Conservation (phyloP, 1,140 invertebrate genomes). For the Hydropsyche tenuis region DNA sequence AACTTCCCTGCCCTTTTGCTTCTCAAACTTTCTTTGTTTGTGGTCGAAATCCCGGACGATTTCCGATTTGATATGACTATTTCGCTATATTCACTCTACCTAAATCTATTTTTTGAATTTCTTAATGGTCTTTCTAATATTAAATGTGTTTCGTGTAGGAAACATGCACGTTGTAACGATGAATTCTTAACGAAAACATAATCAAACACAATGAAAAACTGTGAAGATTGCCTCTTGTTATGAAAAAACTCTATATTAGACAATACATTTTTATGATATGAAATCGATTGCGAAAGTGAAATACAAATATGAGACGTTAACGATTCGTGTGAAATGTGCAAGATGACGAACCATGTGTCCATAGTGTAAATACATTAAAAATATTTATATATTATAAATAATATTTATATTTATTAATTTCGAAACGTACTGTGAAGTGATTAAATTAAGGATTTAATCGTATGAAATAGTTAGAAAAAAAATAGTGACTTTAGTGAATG, state of each 20-base stretch:
- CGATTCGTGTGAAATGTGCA: not conserved
- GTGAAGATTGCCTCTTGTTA: conserved; percentile 43
- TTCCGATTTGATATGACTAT: no score
- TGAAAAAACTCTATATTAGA: not conserved
- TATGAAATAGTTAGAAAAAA: not conserved
- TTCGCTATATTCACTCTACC: no score
- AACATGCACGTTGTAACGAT: not conserved
- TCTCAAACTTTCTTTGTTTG: no score
- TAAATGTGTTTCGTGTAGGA: no score
- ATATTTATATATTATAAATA: conserved; percentile 3
- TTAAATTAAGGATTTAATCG: not conserved
- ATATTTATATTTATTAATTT: not conserved
- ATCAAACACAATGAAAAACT: conserved; percentile 44
- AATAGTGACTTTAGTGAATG: conserved; percentile 1
- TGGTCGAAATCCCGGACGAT: no score
- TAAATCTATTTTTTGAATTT: no score
- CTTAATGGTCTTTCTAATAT: no score
- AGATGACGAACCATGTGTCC: not conserved
- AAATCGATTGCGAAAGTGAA: conserved; percentile 25
- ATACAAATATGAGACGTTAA: conserved; percentile 14
- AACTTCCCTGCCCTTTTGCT: not conserved
- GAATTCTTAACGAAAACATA: not conserved
- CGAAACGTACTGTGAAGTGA: not conserved
- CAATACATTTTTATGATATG: conserved; percentile 2
- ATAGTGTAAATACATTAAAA: no score